A percentile compares a stretch with the other conserved stretches of the same genome.
Evolutionary conservation across 2,797 vertebrate species (phyloP).

Genomic region (Myiotriccus ornatus): DNA sequence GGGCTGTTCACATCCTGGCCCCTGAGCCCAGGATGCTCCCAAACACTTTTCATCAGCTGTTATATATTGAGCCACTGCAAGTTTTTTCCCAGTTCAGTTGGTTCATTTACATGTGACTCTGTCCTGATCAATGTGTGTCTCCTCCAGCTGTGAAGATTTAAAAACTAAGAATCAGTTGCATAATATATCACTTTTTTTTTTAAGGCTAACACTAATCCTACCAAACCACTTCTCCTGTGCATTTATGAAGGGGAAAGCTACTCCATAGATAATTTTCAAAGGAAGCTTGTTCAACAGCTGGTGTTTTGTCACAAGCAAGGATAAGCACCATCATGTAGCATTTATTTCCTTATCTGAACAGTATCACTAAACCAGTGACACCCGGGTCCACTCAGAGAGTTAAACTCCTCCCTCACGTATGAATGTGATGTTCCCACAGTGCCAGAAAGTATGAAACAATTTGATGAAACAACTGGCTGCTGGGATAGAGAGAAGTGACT

Average conservation of each 20-base stretch:
- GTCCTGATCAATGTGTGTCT: background rate
- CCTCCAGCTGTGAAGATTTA: background rate
- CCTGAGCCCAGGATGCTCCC: background rate
- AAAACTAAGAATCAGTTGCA: background rate
- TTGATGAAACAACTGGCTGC: background rate
- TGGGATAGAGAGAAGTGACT: background rate
- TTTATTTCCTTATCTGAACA: background rate
- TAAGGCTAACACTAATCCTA: background rate
- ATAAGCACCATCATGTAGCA: background rate
- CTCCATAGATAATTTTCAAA: background rate
- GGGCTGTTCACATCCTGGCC: background rate
- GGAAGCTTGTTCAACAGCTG: background rate
- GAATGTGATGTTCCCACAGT: background rate
- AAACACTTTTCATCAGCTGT: background rate
- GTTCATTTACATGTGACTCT: background rate
- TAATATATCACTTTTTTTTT: background rate
- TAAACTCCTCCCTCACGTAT: background rate
- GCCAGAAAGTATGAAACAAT: background rate
- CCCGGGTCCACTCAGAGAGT: background rate
- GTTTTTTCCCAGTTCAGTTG: background rate
- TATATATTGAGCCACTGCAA: background rate
- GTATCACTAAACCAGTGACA: background rate
- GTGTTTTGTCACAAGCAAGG: background rate
- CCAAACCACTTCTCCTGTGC: background rate
- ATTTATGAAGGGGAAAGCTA: background rate